These are phyloP conservation scores for Eupithecia dodoneata DNA, from an alignment of 2,888 invertebrate genomes.

Conservation along the genomic window DNA sequence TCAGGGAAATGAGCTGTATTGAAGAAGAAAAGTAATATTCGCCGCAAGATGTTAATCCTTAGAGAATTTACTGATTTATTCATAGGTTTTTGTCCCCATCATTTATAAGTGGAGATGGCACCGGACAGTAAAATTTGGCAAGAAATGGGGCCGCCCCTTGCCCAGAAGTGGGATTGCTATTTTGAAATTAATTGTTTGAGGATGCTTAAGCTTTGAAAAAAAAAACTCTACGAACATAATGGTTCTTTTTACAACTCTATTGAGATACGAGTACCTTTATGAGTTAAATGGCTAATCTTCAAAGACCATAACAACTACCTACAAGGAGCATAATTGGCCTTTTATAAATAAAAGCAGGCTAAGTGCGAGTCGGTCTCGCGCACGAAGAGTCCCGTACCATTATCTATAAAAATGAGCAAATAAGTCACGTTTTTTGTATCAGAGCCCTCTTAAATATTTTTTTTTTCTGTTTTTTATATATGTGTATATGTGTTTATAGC, in stretches of 20 bases:
- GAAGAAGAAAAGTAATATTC: background rate
- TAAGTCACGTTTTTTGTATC: no score
- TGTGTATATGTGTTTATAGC: no score
- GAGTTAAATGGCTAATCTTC: background rate
- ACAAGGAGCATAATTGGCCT: conserved; percentile 1
- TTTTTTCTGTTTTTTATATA: no score
- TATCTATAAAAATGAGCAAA: no score
- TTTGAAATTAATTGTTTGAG: background rate
- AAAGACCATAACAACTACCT: conserved; percentile 4
- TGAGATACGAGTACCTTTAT: background rate
- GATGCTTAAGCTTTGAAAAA: background rate
- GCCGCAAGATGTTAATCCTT: background rate
- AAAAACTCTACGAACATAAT: background rate
- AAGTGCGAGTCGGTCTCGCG: no score
- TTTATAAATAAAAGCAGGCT: no score
- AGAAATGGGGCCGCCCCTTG: background rate
- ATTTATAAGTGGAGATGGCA: background rate
- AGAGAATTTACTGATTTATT: background rate
- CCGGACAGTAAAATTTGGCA: background rate
- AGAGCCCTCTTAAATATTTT: no score
- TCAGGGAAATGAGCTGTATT: conserved; percentile 4
- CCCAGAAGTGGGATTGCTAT: background rate
- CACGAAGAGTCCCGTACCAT: no score
- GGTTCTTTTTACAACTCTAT: background rate
- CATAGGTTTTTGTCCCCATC: background rate